These are phyloP conservation scores for Drosophila seguyi DNA, from an alignment of 1,140 invertebrate genomes.

Conservation along the genomic window DNA sequence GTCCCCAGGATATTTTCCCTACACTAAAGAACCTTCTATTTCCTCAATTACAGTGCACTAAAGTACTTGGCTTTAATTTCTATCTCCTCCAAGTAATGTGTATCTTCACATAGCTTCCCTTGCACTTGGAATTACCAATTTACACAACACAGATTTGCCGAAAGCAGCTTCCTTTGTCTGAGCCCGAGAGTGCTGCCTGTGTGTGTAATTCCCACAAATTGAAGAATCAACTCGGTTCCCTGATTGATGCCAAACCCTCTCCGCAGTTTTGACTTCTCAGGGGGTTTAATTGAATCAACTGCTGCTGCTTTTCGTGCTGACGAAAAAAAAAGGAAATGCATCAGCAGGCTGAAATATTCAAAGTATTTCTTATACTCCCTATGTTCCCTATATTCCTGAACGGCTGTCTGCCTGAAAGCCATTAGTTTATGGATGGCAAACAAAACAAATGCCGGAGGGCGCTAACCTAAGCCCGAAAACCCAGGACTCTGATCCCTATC, in stretches of 20 bases:
- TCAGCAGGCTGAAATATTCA: constrained; percentile 51
- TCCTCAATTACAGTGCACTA: neutral
- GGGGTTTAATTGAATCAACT: constrained; percentile 51
- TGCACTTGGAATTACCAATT: constrained; percentile 44
- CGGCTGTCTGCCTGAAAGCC: constrained; percentile 32
- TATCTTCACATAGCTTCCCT: constrained; percentile 25
- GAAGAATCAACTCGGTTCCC: constrained; percentile 50
- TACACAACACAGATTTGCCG: constrained; percentile 45
- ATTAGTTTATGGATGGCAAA: constrained; percentile 77
- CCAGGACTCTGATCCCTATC: constrained; percentile 11
- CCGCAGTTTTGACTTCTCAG: constrained; percentile 40
- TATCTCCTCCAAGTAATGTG: constrained; percentile 35
- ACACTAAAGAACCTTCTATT: neutral
- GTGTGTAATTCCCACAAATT: constrained; percentile 50
- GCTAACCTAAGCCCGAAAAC: constrained; percentile 58
- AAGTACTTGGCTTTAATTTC: constrained; percentile 32
- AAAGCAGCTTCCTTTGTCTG: constrained; percentile 40
- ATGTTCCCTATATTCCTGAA: constrained; percentile 1
- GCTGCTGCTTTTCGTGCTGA: constrained; percentile 10
- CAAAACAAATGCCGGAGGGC: constrained; percentile 68
- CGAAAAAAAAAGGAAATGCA: constrained; percentile 15
- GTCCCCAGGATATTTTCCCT: neutral
- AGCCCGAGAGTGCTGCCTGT: constrained; percentile 7
- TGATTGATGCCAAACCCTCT: constrained; percentile 50
- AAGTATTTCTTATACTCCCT: constrained; percentile 47